phyloP scores from a whole-genome alignment of 2,797 vertebrate species.

The Balearica regulorum region DNA sequence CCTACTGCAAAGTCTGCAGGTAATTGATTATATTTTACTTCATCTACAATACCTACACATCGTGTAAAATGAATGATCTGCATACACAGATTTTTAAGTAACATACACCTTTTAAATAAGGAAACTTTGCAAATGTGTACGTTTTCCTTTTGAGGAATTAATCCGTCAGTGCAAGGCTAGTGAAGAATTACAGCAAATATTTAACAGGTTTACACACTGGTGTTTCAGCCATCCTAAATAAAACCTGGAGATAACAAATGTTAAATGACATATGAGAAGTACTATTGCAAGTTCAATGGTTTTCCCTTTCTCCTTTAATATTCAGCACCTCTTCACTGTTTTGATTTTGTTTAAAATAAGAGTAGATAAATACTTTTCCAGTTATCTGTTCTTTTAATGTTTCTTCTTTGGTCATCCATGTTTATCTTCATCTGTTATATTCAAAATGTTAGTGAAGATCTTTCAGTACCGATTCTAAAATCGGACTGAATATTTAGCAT shows the following conservation, averaged over 20 bases:
- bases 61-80: not conserved
- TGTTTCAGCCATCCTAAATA: not conserved
- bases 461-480: constrained; percentile 52
- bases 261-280: not conserved
- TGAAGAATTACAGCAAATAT: not conserved
- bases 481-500: constrained; percentile 71
- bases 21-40: not conserved
- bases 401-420: constrained; percentile 15
- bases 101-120: not conserved
- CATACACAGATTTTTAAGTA: not conserved
- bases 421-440: constrained; percentile 29
- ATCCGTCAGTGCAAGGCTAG: not conserved
- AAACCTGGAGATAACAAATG: not conserved
- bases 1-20: not conserved
- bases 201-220: not conserved
- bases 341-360: not conserved
- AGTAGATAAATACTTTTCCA: not conserved
- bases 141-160: not conserved
- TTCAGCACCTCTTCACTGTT: not conserved
- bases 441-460: constrained; percentile 73
- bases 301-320: not conserved
- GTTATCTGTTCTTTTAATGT: not conserved
- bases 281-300: not conserved
- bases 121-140: not conserved
- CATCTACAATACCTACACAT: not conserved